phyloP scores from a whole-genome alignment of 92 coral and sea anemone species.

The Bergia sp. region DNA sequence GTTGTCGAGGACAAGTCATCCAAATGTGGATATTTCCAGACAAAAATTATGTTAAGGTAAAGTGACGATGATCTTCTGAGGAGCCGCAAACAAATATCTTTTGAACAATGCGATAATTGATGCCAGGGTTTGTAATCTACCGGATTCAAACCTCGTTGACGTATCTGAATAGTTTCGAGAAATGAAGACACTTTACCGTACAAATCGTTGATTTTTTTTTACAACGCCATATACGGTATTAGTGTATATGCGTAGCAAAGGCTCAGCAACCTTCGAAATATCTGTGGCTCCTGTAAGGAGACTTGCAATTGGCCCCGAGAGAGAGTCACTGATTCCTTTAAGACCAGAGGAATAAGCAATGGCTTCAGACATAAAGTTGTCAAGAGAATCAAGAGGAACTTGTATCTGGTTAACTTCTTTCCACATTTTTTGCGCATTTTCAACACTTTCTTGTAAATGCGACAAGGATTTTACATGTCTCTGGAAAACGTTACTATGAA shows the following conservation, averaged over 20 bases:
- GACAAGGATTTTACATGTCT: constrained; percentile 48
- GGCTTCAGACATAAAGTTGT: constrained; percentile 43
- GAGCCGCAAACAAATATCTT: constrained; percentile 70
- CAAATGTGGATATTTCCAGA: constrained; percentile 85
- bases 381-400: constrained; percentile 58
- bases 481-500: constrained; percentile 39
- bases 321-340: constrained; percentile 19
- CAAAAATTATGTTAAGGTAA: constrained; percentile 65
- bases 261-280: constrained; percentile 58
- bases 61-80: constrained; percentile 68
- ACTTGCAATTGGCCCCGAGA: constrained; percentile 48
- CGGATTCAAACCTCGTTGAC: constrained; percentile 76
- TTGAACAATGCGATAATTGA: constrained; percentile 68
- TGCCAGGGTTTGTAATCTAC: constrained; percentile 70
- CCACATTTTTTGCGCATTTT: constrained; percentile 56
- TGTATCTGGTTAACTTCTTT: constrained; percentile 52
- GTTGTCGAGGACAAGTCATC: constrained; percentile 76
- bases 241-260: constrained; percentile 51
- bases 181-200: constrained; percentile 64
- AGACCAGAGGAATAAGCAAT: constrained; percentile 57
- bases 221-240: constrained; percentile 46
- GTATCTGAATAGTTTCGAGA: constrained; percentile 61
- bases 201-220: constrained; percentile 62
- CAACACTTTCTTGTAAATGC: constrained; percentile 53
- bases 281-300: constrained; percentile 55